These are phyloP conservation scores for Villa cingulata DNA, from an alignment of 2,888 invertebrate species.

Conservation along the genomic window DNA sequence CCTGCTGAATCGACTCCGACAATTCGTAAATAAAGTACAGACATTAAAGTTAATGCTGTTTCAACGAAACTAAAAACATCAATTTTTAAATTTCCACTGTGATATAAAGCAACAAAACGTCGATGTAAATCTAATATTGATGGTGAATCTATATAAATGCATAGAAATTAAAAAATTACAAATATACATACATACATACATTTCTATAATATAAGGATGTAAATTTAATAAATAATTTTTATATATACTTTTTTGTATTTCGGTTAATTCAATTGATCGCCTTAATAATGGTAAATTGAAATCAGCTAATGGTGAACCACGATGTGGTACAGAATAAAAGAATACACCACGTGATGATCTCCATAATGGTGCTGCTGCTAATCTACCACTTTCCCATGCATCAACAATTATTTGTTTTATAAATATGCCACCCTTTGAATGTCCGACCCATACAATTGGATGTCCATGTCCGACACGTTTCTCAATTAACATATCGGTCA, in stretches of 20 bases:
- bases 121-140: constrained; percentile 54
- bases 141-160: constrained; percentile 46
- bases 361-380: constrained; percentile 39
- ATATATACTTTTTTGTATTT: constrained; percentile 59
- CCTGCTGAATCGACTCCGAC: constrained; percentile 68
- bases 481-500: constrained; percentile 52
- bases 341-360: constrained; percentile 49
- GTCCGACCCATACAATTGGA: constrained; percentile 69
- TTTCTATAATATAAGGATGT: too few relatives aligned
- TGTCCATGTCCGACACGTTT: constrained; percentile 54
- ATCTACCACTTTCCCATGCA: constrained; percentile 40
- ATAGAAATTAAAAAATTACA: background rate
- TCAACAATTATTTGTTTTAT: constrained; percentile 70
- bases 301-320: constrained; percentile 64
- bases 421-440: constrained; percentile 76
- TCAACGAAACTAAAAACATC: constrained; percentile 65
- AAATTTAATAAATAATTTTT: too few relatives aligned
- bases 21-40: constrained; percentile 57
- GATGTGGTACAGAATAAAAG: constrained; percentile 80
- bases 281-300: constrained; percentile 57
- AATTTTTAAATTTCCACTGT: constrained; percentile 37
- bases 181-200: too few relatives aligned
- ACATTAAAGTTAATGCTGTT: constrained; percentile 60
- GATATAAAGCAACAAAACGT: constrained; percentile 44
- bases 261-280: constrained; percentile 63